phyloP scores from a whole-genome alignment of 2,888 invertebrate genomes.

The Diogma glabrata region DNA sequence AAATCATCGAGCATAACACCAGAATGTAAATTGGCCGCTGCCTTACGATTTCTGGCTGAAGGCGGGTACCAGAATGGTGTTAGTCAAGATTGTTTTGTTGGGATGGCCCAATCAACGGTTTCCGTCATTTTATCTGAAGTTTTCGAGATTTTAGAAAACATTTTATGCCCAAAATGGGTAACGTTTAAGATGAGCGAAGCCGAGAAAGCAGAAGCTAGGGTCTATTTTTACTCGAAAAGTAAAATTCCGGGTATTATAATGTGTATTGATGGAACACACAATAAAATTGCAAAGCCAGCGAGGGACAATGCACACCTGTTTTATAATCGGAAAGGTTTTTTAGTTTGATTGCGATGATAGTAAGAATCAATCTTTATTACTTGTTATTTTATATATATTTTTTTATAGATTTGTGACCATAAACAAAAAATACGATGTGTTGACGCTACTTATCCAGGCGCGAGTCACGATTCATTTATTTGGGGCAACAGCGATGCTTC shows the following conservation, averaged over 20 bases:
- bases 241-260: constrained; percentile 3
- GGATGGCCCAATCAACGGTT: not conserved
- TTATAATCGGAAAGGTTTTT: not conserved
- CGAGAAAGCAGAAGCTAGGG: not conserved
- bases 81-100: not conserved
- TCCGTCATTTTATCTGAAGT: constrained; percentile 5
- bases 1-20: not conserved
- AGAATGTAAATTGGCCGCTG: not conserved
- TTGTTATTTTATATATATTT: not conserved
- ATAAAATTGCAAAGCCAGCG: constrained; percentile 1
- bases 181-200: constrained; percentile 3
- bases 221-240: not conserved
- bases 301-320: not conserved
- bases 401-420: not conserved
- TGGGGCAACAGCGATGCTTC: not conserved
- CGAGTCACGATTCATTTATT: not conserved
- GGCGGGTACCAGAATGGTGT: not conserved
- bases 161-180: constrained; percentile 1
- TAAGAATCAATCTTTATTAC: constrained; percentile 1
- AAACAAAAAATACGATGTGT: not conserved
- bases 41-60: not conserved
- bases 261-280: not conserved
- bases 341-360: not conserved
- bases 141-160: not conserved
- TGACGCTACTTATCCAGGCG: constrained; percentile 1